Conservation (phyloP, 2,113 vertebrate genomes). For the Xerus inauris region DNA sequence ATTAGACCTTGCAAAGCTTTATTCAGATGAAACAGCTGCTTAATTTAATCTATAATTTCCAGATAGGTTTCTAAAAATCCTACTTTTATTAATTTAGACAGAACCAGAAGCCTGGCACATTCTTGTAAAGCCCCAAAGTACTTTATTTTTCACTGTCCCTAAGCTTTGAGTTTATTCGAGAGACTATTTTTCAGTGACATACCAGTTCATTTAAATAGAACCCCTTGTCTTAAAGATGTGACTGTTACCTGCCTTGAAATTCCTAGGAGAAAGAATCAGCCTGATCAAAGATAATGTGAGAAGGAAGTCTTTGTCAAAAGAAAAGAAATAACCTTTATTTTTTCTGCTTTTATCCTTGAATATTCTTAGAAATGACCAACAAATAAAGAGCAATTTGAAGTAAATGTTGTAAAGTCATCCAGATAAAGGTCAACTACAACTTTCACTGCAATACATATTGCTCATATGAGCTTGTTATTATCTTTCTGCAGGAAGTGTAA, state of each 20-base stretch:
- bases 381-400: constrained; percentile 67
- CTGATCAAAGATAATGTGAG: background rate
- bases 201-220: background rate
- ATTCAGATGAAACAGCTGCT: constrained; percentile 18
- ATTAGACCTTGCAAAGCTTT: background rate
- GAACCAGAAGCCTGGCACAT: background rate
- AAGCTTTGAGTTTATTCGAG: constrained; percentile 36
- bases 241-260: constrained; percentile 41
- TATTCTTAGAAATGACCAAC: constrained; percentile 46
- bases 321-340: constrained; percentile 54
- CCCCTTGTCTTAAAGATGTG: background rate
- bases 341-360: constrained; percentile 55
- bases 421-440: constrained; percentile 64
- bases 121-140: background rate
- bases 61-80: constrained; percentile 24
- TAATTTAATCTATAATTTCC: constrained; percentile 47
- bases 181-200: background rate
- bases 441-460: constrained; percentile 1
- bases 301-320: constrained; percentile 49
- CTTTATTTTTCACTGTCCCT: background rate
- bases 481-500: background rate
- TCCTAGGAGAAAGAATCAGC: background rate
- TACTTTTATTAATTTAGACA: constrained; percentile 42
- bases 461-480: constrained; percentile 43
- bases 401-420: constrained; percentile 58